Evolutionary conservation across 92 coral and sea anemone species (phyloP).

Genomic region (Palythoa caribaeorum): DNA sequence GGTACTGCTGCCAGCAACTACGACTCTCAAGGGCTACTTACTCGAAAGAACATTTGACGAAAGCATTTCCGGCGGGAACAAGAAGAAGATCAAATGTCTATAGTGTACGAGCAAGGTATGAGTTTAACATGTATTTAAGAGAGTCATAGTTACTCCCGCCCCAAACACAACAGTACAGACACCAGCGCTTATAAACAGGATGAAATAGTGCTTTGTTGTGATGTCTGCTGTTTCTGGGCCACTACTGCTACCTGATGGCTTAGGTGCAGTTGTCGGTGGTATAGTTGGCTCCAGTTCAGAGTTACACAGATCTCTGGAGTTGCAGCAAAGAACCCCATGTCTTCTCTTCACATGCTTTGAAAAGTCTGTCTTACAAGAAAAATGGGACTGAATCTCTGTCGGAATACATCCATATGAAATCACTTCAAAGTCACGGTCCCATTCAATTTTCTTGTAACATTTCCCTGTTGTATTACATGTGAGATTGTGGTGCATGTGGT

Average conservation of each 20-base stretch:
- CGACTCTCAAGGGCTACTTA: too few species aligned
- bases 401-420: constrained; percentile 80
- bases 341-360: constrained; percentile 36
- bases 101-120: too few species aligned
- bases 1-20: too few species aligned
- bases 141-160: too few species aligned
- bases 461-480: constrained; percentile 84
- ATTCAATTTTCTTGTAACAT: constrained; percentile 80
- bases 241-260: neutral
- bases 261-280: constrained; percentile 68
- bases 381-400: constrained; percentile 63
- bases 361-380: constrained; percentile 80
- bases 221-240: too few species aligned
- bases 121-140: too few species aligned
- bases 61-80: too few species aligned
- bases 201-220: too few species aligned
- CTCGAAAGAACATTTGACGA: too few species aligned
- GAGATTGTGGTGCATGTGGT: constrained; percentile 57
- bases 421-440: constrained; percentile 56
- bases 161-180: too few species aligned
- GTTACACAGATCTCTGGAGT: constrained; percentile 82
- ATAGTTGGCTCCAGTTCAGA: constrained; percentile 68
- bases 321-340: constrained; percentile 84
- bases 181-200: too few species aligned
- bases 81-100: too few species aligned